These are phyloP conservation scores for Saccostrea glomerata DNA, from an alignment of 1,140 invertebrate genomes.

Conservation along the genomic window DNA sequence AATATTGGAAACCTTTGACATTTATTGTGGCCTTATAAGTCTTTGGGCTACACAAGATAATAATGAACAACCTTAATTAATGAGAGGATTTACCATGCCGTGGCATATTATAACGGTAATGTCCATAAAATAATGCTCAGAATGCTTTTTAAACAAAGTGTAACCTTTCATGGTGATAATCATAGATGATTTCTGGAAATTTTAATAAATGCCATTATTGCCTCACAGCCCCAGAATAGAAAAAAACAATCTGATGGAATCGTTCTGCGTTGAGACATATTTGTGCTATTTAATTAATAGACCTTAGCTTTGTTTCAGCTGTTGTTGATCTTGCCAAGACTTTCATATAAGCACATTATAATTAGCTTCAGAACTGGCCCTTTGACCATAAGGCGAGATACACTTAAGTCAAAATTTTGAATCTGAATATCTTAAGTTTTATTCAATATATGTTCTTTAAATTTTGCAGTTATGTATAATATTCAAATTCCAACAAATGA, in stretches of 20 bases:
- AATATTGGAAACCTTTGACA: constrained; percentile 28
- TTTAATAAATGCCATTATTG: neutral
- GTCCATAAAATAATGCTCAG: neutral
- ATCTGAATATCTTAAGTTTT: too few species aligned
- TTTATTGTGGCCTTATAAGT: constrained; percentile 10
- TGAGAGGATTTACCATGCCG: neutral
- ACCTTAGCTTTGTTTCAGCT: neutral
- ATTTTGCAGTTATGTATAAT: too few species aligned
- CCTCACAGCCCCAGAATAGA: neutral
- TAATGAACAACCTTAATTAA: constrained; percentile 13
- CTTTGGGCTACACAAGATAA: neutral
- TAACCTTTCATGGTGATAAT: neutral
- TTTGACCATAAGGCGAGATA: too few species aligned
- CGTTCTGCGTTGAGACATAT: neutral
- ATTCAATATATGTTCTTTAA: too few species aligned
- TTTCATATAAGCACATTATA: too few species aligned
- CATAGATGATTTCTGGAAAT: constrained; percentile 4
- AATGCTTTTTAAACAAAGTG: neutral
- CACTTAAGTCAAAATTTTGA: too few species aligned
- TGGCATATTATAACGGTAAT: neutral
- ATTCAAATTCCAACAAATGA: too few species aligned
- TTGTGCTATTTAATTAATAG: neutral
- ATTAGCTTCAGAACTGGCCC: too few species aligned
- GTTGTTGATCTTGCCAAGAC: neutral
- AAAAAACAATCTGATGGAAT: neutral